Conservation (phyloP, 2,113 vertebrate species). For the Narcine bancroftii region DNA sequence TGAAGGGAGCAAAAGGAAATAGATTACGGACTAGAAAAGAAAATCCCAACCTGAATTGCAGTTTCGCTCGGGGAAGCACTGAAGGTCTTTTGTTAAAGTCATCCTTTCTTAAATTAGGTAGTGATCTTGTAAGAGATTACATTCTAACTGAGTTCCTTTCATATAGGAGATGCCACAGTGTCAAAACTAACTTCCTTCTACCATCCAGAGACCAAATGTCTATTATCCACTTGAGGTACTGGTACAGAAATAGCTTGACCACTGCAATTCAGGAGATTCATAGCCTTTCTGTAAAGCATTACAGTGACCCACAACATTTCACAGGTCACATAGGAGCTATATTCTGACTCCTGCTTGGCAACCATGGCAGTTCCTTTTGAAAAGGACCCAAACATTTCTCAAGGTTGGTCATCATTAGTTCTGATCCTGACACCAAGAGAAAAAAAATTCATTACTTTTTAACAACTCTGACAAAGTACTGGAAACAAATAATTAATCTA, state of each 20-base stretch:
- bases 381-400: not conserved
- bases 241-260: conserved; percentile 8
- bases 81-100: not conserved
- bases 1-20: not conserved
- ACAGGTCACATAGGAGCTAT: not conserved
- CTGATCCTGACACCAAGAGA: not conserved
- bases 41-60: conserved; percentile 18
- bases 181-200: not conserved
- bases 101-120: not conserved
- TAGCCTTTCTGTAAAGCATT: conserved; percentile 8
- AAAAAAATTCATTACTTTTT: not conserved
- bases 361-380: not conserved
- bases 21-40: conserved; percentile 1
- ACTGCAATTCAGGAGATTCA: not conserved
- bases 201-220: conserved; percentile 18
- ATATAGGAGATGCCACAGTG: not conserved
- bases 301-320: not conserved
- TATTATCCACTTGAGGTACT: not conserved
- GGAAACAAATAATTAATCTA: not conserved
- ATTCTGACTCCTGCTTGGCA: conserved; percentile 2
- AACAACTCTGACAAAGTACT: not conserved
- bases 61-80: not conserved
- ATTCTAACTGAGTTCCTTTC: not conserved
- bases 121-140: conserved; percentile 13
- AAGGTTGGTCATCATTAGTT: conserved; percentile 18